phyloP scores from a whole-genome alignment of 2,888 invertebrate species.

The Cheilosia impressa region DNA sequence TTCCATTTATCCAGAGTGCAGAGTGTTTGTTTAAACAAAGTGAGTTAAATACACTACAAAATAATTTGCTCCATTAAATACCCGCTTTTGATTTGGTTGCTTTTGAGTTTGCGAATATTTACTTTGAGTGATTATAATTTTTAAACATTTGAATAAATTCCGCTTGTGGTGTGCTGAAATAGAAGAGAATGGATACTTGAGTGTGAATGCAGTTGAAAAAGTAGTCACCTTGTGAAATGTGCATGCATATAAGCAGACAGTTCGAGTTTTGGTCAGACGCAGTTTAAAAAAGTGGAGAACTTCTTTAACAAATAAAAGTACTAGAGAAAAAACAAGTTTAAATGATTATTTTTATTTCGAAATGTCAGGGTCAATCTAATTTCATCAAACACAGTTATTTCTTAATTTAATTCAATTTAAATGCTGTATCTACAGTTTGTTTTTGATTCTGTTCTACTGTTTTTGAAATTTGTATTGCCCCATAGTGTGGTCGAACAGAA shows the following conservation, averaged over 20 bases:
- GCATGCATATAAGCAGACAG: neutral
- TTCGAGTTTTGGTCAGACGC: neutral
- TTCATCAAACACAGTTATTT: neutral
- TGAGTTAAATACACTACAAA: neutral
- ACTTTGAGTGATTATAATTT: neutral
- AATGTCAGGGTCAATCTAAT: neutral
- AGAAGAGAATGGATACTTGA: neutral
- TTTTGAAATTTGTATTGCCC: neutral
- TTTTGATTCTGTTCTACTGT: neutral
- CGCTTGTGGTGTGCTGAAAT: neutral
- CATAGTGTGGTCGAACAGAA: neutral
- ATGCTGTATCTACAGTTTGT: no score
- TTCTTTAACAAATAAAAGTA: neutral
- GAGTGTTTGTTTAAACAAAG: conserved; percentile 1
- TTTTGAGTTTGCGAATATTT: neutral
- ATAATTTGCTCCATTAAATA: neutral
- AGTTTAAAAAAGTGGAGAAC: neutral
- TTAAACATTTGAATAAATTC: neutral
- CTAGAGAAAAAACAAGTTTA: neutral
- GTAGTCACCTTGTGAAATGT: neutral
- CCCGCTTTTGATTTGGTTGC: neutral
- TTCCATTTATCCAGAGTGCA: neutral
- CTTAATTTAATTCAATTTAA: neutral
- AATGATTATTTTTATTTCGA: neutral
- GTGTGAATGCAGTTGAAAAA: conserved; percentile 1